A percentile compares a stretch with the other conserved stretches of the same genome.
These are phyloP conservation scores for Druceiella hillmani DNA, from an alignment of 2,888 invertebrate genomes.

Conservation along the genomic window DNA sequence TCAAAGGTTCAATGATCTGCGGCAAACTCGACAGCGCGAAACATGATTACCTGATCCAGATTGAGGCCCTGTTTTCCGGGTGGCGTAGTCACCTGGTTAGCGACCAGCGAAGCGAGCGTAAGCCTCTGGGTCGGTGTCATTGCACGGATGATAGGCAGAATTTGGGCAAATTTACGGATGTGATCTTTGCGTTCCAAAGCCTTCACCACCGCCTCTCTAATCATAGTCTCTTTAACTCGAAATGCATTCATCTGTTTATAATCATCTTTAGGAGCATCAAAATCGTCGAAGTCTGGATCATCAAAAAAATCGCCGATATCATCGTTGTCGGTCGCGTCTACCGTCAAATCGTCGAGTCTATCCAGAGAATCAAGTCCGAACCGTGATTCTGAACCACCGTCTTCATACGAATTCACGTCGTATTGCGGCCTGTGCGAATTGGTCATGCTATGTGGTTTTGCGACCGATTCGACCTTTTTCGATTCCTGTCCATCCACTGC, in stretches of 20 bases:
- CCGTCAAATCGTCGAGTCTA: slow-evolving; percentile 12
- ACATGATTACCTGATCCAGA: slow-evolving; percentile 47
- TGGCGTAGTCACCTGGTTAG: slow-evolving; percentile 54
- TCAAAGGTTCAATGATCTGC: no score
- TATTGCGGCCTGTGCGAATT: slow-evolving; percentile 48
- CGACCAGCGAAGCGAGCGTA: slow-evolving; percentile 57
- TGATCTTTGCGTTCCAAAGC: slow-evolving; percentile 55
- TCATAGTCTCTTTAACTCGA: slow-evolving; percentile 42
- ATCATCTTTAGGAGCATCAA: background rate
- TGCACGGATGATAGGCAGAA: slow-evolving; percentile 58
- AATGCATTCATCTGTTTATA: slow-evolving; percentile 10
- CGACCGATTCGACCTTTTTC: slow-evolving; percentile 33
- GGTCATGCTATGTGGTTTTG: slow-evolving; percentile 33
- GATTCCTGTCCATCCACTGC: slow-evolving; percentile 38
- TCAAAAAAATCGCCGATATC: slow-evolving; percentile 31
- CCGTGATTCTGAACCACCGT: slow-evolving; percentile 11
- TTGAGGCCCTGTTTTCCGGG: slow-evolving; percentile 37
- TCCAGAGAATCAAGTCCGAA: no score
- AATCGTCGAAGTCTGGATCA: slow-evolving; percentile 13
- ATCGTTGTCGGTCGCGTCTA: slow-evolving; percentile 30
- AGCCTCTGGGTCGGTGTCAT: slow-evolving; percentile 58
- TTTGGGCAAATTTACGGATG: slow-evolving; percentile 55
- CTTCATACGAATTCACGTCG: slow-evolving; percentile 40
- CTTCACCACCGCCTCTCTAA: slow-evolving; percentile 50
- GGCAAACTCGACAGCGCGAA: background rate